phyloP scores from a whole-genome alignment of 2,888 invertebrate genomes.

The Torymus tubicola region DNA sequence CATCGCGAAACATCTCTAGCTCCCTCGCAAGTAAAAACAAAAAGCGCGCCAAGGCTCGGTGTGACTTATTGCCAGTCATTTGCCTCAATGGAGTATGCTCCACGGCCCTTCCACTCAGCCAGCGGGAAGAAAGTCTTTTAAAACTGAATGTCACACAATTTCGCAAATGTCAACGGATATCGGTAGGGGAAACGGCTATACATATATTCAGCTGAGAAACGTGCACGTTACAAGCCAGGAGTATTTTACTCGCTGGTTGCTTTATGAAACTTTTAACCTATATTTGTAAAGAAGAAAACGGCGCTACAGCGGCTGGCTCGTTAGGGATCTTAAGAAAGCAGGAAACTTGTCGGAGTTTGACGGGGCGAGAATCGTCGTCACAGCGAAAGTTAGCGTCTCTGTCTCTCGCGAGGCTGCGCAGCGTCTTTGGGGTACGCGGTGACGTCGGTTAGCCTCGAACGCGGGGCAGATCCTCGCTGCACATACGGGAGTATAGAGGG shows the following conservation, averaged over 20 bases:
- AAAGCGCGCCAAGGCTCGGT: neutral
- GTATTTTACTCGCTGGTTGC: too few species aligned
- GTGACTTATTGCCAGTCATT: constrained; percentile 22
- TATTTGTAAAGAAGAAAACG: too few species aligned
- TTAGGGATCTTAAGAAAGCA: too few species aligned
- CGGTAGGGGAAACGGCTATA: constrained; percentile 63
- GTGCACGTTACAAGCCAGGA: too few species aligned
- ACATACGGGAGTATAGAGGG: constrained; percentile 11
- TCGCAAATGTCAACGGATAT: constrained; percentile 69
- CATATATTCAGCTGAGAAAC: constrained; percentile 33
- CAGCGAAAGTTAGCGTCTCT: constrained; percentile 12
- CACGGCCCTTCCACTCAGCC: neutral
- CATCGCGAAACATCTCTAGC: constrained; percentile 2
- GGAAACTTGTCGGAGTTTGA: too few species aligned
- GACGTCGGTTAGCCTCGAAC: constrained; percentile 51
- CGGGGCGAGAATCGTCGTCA: neutral
- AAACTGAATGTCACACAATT: constrained; percentile 66
- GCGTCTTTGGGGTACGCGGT: constrained; percentile 34
- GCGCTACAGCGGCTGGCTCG: too few species aligned
- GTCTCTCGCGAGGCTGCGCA: constrained; percentile 18
- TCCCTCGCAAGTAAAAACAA: neutral
- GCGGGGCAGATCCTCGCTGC: constrained; percentile 23
- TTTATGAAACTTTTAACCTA: too few species aligned
- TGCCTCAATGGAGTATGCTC: constrained; percentile 4
- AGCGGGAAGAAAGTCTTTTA: constrained; percentile 40